phyloP scores from a whole-genome alignment of 2,113 vertebrate species.

The Gavia stellata region DNA sequence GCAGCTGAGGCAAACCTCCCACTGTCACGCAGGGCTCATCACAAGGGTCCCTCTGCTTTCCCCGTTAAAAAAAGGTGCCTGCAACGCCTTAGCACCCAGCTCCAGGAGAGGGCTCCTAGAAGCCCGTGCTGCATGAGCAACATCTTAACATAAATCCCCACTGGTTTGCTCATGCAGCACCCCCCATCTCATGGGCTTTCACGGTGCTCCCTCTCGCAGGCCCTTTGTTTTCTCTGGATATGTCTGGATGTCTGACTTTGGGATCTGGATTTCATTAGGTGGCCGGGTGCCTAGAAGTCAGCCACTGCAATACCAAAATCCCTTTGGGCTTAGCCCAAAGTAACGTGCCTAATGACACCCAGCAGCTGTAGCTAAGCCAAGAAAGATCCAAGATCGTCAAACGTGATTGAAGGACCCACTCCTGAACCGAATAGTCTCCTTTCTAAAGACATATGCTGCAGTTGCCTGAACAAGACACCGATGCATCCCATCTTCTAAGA shows the following conservation, averaged over 20 bases:
- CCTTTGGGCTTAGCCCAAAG: background rate
- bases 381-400: background rate
- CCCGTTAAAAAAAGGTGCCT: background rate
- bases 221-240: background rate
- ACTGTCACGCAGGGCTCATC: background rate
- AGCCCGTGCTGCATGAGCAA: background rate
- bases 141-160: background rate
- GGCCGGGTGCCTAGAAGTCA: background rate
- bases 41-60: background rate
- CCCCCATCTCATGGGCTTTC: background rate
- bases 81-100: background rate
- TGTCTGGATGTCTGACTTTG: background rate
- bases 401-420: background rate
- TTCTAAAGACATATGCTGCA: background rate
- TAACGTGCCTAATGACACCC: background rate
- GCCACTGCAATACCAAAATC: background rate
- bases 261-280: slow-evolving; percentile 19
- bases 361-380: background rate
- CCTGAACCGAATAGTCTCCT: background rate
- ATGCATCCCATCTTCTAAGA: background rate
- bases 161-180: background rate
- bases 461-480: background rate
- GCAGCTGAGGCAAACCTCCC: background rate
- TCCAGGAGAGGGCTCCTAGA: background rate
- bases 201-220: background rate